Conservation (phyloP, 2,888 invertebrate species). For the Hybos culiciformis region DNA sequence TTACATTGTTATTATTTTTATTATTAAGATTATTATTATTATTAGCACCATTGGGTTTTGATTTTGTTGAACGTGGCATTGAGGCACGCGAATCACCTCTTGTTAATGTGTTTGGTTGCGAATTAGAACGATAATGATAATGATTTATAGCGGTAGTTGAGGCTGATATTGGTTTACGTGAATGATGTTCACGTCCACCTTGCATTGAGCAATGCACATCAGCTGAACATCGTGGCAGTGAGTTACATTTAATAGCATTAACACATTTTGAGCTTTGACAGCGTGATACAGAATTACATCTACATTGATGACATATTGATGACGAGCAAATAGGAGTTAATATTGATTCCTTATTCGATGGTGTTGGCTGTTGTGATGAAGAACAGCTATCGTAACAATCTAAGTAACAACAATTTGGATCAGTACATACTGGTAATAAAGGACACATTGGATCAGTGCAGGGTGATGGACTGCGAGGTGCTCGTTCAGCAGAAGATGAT, state of each 20-base stretch:
- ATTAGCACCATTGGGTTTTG: conserved; percentile 15
- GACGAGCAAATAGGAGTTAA: conserved; percentile 18
- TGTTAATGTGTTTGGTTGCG: conserved; percentile 32
- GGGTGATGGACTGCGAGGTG: conserved; percentile 29
- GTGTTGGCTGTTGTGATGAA: conserved; percentile 17
- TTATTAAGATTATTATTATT: conserved; percentile 6
- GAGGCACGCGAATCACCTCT: conserved; percentile 33
- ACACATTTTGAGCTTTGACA: conserved; percentile 36
- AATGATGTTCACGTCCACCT: conserved; percentile 14
- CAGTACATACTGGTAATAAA: conserved; percentile 33
- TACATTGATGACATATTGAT: conserved; percentile 28
- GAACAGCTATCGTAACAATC: conserved; percentile 24
- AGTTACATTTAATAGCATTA: conserved; percentile 36
- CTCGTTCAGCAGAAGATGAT: conserved; percentile 34
- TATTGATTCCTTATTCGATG: conserved; percentile 15
- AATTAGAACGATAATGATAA: conserved; percentile 31
- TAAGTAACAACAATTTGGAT: conserved; percentile 33
- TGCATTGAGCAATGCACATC: conserved; percentile 22
- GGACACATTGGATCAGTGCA: conserved; percentile 36
- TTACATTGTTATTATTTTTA: no score
- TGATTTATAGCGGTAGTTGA: conserved; percentile 10
- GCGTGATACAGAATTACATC: conserved; percentile 29
- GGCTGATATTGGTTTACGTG: conserved; percentile 2
- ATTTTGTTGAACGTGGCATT: conserved; percentile 17
- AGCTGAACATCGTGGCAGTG: conserved; percentile 37